Conservation (phyloP, 2,797 vertebrate genomes). For the Ciconia nigra region DNA sequence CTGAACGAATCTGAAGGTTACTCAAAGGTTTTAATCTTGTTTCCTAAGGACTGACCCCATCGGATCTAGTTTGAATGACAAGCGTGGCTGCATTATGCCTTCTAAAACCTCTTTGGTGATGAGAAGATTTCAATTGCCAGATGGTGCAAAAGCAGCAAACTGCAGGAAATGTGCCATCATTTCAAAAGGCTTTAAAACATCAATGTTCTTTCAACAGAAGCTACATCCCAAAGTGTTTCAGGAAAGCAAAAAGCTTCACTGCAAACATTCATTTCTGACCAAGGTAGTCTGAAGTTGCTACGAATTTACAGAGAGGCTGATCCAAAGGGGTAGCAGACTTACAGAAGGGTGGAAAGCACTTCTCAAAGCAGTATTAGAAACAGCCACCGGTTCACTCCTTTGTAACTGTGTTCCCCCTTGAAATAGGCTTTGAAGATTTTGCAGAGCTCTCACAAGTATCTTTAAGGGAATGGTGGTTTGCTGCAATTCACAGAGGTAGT, state of each 20-base stretch:
- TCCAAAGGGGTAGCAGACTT: background rate
- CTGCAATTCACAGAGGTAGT: background rate
- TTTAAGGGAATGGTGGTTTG: background rate
- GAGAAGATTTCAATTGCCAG: slow-evolving; percentile 46
- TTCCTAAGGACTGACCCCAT: slow-evolving; percentile 37
- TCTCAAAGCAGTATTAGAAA: background rate
- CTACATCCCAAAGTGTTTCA: background rate
- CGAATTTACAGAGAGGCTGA: slow-evolving; percentile 2
- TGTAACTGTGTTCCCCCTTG: background rate
- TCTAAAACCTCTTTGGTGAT: slow-evolving; percentile 30
- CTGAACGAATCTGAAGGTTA: background rate
- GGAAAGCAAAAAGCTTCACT: slow-evolving; percentile 22
- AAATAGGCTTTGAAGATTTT: slow-evolving; percentile 34
- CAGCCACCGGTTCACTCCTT: background rate
- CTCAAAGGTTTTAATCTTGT: slow-evolving; percentile 28
- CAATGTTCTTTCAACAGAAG: slow-evolving; percentile 16
- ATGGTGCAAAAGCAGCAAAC: slow-evolving; percentile 6
- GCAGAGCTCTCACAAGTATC: background rate
- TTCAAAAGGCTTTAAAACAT: slow-evolving; percentile 53
- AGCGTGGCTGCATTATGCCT: background rate
- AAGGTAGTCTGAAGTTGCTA: background rate
- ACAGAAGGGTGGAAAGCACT: background rate
- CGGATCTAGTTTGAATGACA: background rate
- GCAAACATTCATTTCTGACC: slow-evolving; percentile 2
- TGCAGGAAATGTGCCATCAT: background rate